Percentiles rank a stretch among this genome's conserved stretches.
These are phyloP conservation scores for Oegoconia quadripuncta DNA, from an alignment of 2,888 invertebrate genomes.

Conservation along the genomic window DNA sequence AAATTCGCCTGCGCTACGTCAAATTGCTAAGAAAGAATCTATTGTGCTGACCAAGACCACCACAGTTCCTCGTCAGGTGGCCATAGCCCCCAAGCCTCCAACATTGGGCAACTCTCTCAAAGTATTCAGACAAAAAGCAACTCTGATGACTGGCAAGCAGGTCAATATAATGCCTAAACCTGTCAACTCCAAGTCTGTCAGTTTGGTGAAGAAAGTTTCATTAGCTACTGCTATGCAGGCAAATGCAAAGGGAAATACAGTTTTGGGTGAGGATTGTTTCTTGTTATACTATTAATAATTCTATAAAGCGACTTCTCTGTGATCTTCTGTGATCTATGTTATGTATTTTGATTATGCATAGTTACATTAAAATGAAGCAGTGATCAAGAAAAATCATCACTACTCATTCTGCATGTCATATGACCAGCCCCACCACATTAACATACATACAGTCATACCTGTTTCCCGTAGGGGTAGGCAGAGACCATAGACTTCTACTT, in stretches of 20 bases:
- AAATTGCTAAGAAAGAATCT: constrained; percentile 33
- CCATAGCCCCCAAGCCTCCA: constrained; percentile 73
- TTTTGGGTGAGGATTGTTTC: constrained; percentile 44
- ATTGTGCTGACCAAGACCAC: constrained; percentile 23
- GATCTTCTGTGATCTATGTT: too few relatives aligned
- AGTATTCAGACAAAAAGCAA: not conserved
- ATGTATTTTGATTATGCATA: too few relatives aligned
- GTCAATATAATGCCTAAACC: constrained; percentile 52
- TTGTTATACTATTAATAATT: not conserved
- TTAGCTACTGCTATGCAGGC: constrained; percentile 37
- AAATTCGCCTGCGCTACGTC: constrained; percentile 18
- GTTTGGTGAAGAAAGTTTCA: constrained; percentile 44
- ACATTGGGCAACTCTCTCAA: not conserved
- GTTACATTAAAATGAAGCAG: too few relatives aligned
- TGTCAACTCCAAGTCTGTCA: constrained; percentile 28
- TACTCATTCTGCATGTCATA: too few relatives aligned
- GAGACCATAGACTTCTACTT: too few relatives aligned
- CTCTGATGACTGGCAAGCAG: constrained; percentile 30
- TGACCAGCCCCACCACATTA: too few relatives aligned
- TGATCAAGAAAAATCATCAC: too few relatives aligned
- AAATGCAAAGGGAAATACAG: constrained; percentile 40
- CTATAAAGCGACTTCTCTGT: too few relatives aligned
- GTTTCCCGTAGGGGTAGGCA: too few relatives aligned
- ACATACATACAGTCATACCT: too few relatives aligned
- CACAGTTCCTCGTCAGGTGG: constrained; percentile 55